These are phyloP conservation scores for Spodoptera picta DNA, from an alignment of 2,888 invertebrate genomes.

Conservation along the genomic window DNA sequence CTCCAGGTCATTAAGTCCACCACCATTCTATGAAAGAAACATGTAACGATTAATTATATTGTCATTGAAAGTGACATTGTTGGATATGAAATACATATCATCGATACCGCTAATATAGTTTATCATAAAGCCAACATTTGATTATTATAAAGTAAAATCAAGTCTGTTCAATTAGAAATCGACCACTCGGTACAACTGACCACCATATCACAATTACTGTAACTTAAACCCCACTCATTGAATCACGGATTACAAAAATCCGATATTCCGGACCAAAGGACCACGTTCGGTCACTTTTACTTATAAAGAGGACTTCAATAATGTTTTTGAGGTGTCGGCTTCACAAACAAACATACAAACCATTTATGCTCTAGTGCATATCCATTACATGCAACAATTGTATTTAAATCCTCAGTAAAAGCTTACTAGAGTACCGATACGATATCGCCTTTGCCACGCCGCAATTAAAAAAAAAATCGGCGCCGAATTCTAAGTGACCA, in stretches of 20 bases:
- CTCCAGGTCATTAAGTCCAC: no score
- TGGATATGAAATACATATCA: no score
- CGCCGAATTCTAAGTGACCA: constrained; percentile 72
- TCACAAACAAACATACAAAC: constrained; percentile 70
- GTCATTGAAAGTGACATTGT: no score
- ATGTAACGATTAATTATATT: no score
- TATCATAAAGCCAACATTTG: no score
- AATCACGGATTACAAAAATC: constrained; percentile 46
- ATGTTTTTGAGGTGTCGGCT: constrained; percentile 73
- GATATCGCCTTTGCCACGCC: constrained; percentile 56
- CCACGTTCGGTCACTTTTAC: constrained; percentile 47
- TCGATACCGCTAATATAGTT: no score
- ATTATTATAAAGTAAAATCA: no score
- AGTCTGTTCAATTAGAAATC: background rate
- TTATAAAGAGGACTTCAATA: constrained; percentile 52
- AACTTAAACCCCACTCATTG: constrained; percentile 26
- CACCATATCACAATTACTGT: constrained; percentile 9
- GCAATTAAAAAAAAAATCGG: constrained; percentile 63
- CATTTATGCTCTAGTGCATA: constrained; percentile 86
- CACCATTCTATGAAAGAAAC: no score
- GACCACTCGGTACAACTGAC: constrained; percentile 11
- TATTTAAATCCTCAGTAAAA: constrained; percentile 74
- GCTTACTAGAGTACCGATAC: constrained; percentile 68
- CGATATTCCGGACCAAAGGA: constrained; percentile 18
- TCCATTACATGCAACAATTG: constrained; percentile 82